Evolutionary conservation across 1,140 invertebrate species (phyloP).

Genomic region (Orius insidiosus): DNA sequence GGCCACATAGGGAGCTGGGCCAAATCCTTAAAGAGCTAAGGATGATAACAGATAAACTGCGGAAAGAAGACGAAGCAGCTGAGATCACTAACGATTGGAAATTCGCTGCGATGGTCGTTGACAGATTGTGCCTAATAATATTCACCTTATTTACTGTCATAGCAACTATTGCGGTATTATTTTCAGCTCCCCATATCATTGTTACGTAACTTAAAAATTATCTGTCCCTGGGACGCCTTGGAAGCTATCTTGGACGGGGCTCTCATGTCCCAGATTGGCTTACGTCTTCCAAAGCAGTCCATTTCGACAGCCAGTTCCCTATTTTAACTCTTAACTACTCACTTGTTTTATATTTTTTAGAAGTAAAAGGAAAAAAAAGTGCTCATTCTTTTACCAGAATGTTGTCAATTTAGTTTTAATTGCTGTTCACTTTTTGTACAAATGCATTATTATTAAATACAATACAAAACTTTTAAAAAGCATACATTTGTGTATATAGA

Average conservation of each 20-base stretch:
- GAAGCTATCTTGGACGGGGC: conserved; percentile 3
- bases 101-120: conserved; percentile 99
- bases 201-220: conserved; percentile 47
- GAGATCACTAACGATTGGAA: conserved; percentile 96
- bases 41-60: conserved; percentile 64
- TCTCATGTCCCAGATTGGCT: conserved; percentile 13
- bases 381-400: too few relatives aligned
- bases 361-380: too few relatives aligned
- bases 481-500: too few relatives aligned
- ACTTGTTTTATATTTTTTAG: too few relatives aligned
- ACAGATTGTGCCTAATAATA: conserved; percentile 96
- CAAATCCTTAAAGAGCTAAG: conserved; percentile 90
- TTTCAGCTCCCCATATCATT: conserved; percentile 91
- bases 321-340: too few relatives aligned
- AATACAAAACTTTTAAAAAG: too few relatives aligned
- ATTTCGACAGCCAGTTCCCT: conserved; percentile 4
- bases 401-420: too few relatives aligned
- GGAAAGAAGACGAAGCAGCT: conserved; percentile 73
- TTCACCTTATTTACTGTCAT: conserved; percentile 97
- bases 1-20: conserved; percentile 72
- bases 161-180: conserved; percentile 89
- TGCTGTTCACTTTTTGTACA: too few relatives aligned
- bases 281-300: conserved; percentile 17
- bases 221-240: conserved; percentile 9
- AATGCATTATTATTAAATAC: too few relatives aligned